phyloP scores from a whole-genome alignment of 2,797 vertebrate genomes.

The Smutsia temminckii region DNA sequence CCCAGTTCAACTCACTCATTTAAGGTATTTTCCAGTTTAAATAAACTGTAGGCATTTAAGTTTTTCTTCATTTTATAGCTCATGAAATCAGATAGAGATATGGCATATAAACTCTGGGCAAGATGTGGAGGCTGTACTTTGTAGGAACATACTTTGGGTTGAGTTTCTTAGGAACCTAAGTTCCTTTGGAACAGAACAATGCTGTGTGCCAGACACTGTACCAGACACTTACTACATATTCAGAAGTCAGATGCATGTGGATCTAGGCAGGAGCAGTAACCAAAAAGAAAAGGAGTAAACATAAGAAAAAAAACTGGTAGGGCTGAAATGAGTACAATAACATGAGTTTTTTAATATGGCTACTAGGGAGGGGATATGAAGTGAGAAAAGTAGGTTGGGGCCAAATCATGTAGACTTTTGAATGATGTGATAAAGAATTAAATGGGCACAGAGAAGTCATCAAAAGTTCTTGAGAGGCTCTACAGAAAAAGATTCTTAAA shows the following conservation, averaged over 20 bases:
- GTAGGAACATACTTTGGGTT: neutral
- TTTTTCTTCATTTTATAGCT: constrained; percentile 12
- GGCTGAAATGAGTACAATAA: neutral
- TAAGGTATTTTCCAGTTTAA: neutral
- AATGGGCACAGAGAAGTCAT: neutral
- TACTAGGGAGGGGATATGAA: neutral
- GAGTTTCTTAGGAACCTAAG: neutral
- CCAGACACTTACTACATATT: neutral
- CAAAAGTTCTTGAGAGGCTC: neutral
- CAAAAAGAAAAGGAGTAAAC: neutral
- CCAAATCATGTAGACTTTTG: neutral
- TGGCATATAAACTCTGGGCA: neutral
- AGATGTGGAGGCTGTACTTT: neutral
- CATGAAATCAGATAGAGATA: constrained; percentile 3
- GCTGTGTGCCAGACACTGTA: too few relatives aligned
- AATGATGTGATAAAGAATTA: neutral
- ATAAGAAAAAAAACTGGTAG: neutral
- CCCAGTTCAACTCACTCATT: neutral
- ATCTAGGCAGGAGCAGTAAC: neutral
- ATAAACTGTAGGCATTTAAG: neutral
- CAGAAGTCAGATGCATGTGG: neutral
- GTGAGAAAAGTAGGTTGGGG: constrained; percentile 8
- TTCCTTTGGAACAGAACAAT: neutral
- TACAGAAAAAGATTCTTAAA: constrained; percentile 10
- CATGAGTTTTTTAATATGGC: neutral